Percentiles rank a stretch among this genome's conserved stretches.
Evolutionary conservation across 2,113 vertebrate species (phyloP).

Genomic region (Thalassarche chlororhynchos): DNA sequence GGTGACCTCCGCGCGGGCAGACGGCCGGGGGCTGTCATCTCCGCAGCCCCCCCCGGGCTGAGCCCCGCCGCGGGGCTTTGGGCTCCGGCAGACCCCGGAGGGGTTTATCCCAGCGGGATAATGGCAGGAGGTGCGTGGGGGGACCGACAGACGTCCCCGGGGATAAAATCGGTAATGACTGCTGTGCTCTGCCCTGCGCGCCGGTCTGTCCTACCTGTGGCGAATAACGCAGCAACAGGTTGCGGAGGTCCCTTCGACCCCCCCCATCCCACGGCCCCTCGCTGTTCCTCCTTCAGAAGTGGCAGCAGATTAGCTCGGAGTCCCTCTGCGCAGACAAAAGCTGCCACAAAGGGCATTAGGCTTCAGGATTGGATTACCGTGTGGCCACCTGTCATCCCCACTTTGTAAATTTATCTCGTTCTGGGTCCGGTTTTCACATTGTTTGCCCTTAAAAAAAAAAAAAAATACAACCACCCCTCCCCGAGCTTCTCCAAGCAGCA

Average conservation of each 20-base stretch:
- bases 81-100: fast-evolving
- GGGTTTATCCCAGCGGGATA: background rate
- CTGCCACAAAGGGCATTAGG: conserved; percentile 63
- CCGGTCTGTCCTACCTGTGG: background rate
- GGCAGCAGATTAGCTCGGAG: conserved; percentile 60
- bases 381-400: conserved; percentile 60
- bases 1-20: background rate
- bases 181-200: background rate
- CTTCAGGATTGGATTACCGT: conserved; percentile 63
- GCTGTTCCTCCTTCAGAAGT: background rate
- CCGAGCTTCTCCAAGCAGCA: background rate
- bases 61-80: fast-evolving
- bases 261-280: background rate
- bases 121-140: background rate
- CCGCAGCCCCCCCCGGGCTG: background rate
- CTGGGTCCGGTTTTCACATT: background rate
- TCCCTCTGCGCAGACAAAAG: conserved; percentile 56
- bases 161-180: background rate
- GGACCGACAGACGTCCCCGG: fast-evolving
- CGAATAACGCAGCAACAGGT: background rate
- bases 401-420: conserved; percentile 7
- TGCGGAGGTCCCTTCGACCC: background rate
- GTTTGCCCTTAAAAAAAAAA: background rate
- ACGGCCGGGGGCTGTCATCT: fast-evolving
- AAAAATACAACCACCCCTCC: background rate